phyloP scores from a whole-genome alignment of 2,888 invertebrate species.

The Disparrhopalites patrizii region DNA sequence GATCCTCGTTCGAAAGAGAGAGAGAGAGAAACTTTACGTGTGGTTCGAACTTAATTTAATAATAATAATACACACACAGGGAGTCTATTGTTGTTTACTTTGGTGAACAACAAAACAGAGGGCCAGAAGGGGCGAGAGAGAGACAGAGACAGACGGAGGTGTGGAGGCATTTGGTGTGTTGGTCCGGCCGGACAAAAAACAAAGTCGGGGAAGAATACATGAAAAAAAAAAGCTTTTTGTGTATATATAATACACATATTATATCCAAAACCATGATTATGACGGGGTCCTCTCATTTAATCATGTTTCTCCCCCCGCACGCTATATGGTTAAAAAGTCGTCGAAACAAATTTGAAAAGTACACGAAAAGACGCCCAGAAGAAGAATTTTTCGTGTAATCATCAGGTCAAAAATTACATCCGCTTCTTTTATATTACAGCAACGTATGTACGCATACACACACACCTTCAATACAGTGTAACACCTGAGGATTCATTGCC shows the following conservation, averaged over 20 bases:
- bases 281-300: conserved; percentile 23
- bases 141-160: no score
- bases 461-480: no score
- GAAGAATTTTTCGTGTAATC: conserved; percentile 21
- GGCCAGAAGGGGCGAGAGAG: neutral
- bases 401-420: conserved; percentile 25
- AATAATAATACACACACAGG: conserved; percentile 22
- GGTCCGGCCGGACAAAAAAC: no score
- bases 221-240: neutral
- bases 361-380: conserved; percentile 28
- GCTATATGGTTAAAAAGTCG: conserved; percentile 16
- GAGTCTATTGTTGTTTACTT: conserved; percentile 18
- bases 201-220: neutral
- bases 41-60: conserved; percentile 28
- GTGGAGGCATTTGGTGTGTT: no score
- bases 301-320: conserved; percentile 17
- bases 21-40: no score
- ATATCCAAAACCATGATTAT: neutral
- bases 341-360: conserved; percentile 27
- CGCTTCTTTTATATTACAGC: conserved; percentile 12
- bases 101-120: conserved; percentile 1
- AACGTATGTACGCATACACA: no score
- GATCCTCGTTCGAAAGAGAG: no score
- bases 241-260: neutral
- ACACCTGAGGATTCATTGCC: neutral